phyloP scores from a whole-genome alignment of 2,113 vertebrate genomes.

The Laticauda colubrina region DNA sequence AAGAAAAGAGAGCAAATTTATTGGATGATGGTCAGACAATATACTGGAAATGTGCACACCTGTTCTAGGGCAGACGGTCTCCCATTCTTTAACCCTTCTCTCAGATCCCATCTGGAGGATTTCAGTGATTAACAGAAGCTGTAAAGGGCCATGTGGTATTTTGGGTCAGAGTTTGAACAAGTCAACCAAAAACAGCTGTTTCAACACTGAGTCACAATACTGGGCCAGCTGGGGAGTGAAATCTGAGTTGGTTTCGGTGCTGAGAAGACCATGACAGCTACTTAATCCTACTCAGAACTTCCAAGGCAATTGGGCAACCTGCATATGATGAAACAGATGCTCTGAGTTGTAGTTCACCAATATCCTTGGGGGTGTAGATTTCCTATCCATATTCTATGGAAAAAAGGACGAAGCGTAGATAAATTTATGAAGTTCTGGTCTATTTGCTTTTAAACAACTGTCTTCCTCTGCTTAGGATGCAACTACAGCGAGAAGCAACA shows the following conservation, averaged over 20 bases:
- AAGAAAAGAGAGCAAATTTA: not conserved
- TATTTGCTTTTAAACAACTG: not conserved
- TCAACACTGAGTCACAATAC: not conserved
- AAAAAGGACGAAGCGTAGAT: not conserved
- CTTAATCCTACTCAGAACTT: not conserved
- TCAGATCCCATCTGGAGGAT: not conserved
- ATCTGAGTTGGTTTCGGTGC: not conserved
- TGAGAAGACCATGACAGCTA: not conserved
- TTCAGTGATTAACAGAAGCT: not conserved
- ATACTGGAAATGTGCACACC: not conserved
- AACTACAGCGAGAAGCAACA: not conserved
- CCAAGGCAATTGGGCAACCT: not conserved
- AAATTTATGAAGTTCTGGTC: not conserved
- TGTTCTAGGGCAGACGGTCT: not conserved
- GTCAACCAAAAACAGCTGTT: not conserved
- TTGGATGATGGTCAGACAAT: not conserved
- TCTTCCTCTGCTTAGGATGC: not conserved
- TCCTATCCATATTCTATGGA: not conserved
- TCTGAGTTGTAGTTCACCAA: not conserved
- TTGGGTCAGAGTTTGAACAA: not conserved
- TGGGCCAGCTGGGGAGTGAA: not conserved
- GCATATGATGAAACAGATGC: not conserved
- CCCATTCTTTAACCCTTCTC: slow-evolving; percentile 1
- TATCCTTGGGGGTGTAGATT: not conserved
- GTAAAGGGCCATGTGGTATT: not conserved